Conservation (phyloP, 2,113 vertebrate species). For the Suncus etruscus region DNA sequence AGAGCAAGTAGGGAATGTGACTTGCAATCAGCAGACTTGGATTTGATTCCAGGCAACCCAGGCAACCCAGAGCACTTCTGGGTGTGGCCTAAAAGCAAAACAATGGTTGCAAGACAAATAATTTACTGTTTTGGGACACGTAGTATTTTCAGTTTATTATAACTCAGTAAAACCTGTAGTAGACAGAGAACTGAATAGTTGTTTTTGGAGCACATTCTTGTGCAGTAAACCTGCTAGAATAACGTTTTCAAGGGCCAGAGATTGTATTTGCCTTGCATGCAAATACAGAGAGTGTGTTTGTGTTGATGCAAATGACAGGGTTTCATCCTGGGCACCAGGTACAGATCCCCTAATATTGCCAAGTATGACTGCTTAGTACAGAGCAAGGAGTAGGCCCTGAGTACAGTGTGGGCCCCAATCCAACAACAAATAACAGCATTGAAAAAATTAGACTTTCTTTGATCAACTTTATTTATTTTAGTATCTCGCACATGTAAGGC, state of each 20-base stretch:
- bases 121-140: neutral
- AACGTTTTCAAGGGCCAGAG: neutral
- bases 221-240: conserved; percentile 10
- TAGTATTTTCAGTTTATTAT: neutral
- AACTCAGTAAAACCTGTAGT: conserved; percentile 4
- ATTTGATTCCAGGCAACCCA: neutral
- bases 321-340: too few species aligned
- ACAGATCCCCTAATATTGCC: too few species aligned
- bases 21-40: too few species aligned
- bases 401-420: neutral
- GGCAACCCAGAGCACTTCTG: too few species aligned
- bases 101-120: neutral
- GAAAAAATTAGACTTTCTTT: conserved; percentile 17
- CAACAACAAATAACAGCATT: neutral
- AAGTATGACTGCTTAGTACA: too few species aligned
- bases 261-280: too few species aligned
- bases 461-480: conserved; percentile 5
- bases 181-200: neutral
- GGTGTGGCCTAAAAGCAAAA: too few species aligned
- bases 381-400: too few species aligned
- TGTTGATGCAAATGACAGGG: too few species aligned
- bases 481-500: too few species aligned
- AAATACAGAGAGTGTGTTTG: too few species aligned
- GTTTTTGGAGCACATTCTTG: neutral
- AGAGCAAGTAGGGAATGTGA: too few species aligned